Percentiles rank a stretch among this genome's conserved stretches.
Conservation (phyloP, 2,113 vertebrate genomes). For the human region GRCh38 chr7:76052001-76052500, state of each 20-base stretch:
- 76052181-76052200: too few relatives aligned
- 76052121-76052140: not conserved
- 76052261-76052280: too few relatives aligned
- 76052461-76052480: not conserved
- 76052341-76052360: too few relatives aligned
- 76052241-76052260: too few relatives aligned
- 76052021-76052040: not conserved
- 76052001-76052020: not conserved
- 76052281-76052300: too few relatives aligned
- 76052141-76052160: not conserved
- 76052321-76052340: too few relatives aligned
- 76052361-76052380: too few relatives aligned
- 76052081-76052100: not conserved
- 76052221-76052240: too few relatives aligned
- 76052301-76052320: too few relatives aligned
- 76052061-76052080: not conserved
- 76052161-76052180: not conserved
- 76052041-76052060: not conserved
- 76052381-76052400: too few relatives aligned
- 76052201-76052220: too few relatives aligned
- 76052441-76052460: not conserved
- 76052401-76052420: too few relatives aligned
- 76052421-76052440: not conserved
- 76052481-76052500: not conserved
- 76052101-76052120: not conserved